phyloP scores from a whole-genome alignment of 1,140 invertebrate genomes.

The Olivierus martensii region DNA sequence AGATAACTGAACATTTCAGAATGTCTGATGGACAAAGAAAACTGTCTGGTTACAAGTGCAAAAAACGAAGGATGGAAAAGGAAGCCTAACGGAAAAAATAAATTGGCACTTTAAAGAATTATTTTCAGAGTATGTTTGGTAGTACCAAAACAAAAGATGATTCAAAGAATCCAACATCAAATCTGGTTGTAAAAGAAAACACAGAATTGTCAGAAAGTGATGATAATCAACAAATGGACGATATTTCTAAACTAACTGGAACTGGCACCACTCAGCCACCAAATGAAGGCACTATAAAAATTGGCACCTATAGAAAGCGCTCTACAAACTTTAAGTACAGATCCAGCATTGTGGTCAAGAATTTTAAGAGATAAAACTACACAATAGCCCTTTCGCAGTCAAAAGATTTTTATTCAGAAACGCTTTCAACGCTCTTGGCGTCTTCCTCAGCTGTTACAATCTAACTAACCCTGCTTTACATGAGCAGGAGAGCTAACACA shows the following conservation, averaged over 20 bases:
- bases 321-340: background rate
- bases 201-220: background rate
- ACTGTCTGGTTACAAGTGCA: constrained; percentile 3
- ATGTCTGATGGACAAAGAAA: background rate
- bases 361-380: too few species aligned
- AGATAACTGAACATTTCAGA: background rate
- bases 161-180: background rate
- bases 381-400: too few species aligned
- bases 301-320: too few species aligned
- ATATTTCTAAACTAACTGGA: background rate
- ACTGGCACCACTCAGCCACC: background rate
- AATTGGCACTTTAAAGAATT: background rate
- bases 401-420: too few species aligned
- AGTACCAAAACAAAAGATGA: background rate
- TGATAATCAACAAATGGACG: background rate
- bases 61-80: constrained; percentile 6
- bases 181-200: background rate
- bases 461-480: too few species aligned
- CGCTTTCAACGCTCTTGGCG: too few species aligned
- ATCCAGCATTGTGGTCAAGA: constrained; percentile 1
- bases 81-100: constrained; percentile 2
- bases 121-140: background rate
- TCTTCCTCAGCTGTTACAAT: too few species aligned
- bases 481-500: too few species aligned
- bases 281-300: background rate